These are phyloP conservation scores for Nephrotoma appendiculata DNA, from an alignment of 2,888 invertebrate genomes.

Conservation along the genomic window DNA sequence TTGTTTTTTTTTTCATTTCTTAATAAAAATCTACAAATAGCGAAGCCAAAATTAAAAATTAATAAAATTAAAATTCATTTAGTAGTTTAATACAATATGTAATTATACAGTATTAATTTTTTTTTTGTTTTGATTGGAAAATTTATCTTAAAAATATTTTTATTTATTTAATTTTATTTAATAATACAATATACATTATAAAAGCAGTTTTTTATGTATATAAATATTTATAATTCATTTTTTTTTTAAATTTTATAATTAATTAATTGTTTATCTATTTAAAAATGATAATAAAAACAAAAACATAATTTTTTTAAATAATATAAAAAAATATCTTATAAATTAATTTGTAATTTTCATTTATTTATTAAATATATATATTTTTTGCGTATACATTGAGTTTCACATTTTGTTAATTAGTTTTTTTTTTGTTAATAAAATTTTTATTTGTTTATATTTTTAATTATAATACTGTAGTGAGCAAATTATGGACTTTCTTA, in stretches of 20 bases:
- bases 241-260: neutral
- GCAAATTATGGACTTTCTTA: neutral
- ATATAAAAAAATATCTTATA: neutral
- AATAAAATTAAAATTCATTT: neutral
- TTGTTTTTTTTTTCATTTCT: neutral
- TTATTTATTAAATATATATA: neutral
- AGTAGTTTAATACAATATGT: neutral
- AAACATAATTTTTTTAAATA: neutral
- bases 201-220: conserved; percentile 1
- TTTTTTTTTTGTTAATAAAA: neutral
- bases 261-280: neutral
- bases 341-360: neutral
- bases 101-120: neutral
- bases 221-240: neutral
- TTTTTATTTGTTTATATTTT: conserved; percentile 1
- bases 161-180: neutral
- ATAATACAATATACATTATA: neutral
- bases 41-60: neutral
- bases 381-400: conserved; percentile 6
- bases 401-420: neutral
- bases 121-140: neutral
- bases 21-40: neutral
- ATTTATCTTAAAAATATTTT: neutral
- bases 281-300: neutral
- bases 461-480: neutral